These are phyloP conservation scores for Ceratina australensis DNA, from an alignment of 1,140 invertebrate species.

Conservation along the genomic window DNA sequence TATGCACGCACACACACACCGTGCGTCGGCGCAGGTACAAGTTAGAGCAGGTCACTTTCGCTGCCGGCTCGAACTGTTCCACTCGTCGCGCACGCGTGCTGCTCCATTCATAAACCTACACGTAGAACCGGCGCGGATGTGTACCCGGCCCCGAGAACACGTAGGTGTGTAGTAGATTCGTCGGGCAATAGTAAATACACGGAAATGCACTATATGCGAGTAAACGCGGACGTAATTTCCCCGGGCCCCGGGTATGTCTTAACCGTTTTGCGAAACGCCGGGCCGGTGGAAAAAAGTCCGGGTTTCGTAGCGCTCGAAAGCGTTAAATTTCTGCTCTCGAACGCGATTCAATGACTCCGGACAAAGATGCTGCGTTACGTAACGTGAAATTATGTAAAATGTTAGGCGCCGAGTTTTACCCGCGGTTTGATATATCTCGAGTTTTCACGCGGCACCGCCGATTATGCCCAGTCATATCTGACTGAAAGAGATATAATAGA, in stretches of 20 bases:
- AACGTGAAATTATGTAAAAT: constrained; percentile 41
- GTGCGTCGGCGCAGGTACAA: constrained; percentile 52
- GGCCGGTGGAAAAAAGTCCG: no score
- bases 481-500: constrained; percentile 27
- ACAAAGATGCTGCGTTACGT: constrained; percentile 25
- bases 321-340: background rate
- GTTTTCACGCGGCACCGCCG: constrained; percentile 2
- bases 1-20: background rate
- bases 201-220: constrained; percentile 3
- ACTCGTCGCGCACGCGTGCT: constrained; percentile 74
- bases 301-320: background rate
- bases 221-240: background rate
- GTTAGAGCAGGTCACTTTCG: constrained; percentile 74
- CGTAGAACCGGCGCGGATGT: constrained; percentile 42
- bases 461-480: constrained; percentile 22
- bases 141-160: constrained; percentile 2
- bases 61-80: constrained; percentile 70
- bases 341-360: constrained; percentile 1
- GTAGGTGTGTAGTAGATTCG: constrained; percentile 46
- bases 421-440: constrained; percentile 1
- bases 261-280: background rate
- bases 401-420: constrained; percentile 10
- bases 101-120: constrained; percentile 73
- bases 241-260: background rate
- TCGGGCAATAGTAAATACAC: constrained; percentile 1